Evolutionary conservation across 2,113 vertebrate genomes (phyloP).

Genomic region (Mystacornis crossleyi): DNA sequence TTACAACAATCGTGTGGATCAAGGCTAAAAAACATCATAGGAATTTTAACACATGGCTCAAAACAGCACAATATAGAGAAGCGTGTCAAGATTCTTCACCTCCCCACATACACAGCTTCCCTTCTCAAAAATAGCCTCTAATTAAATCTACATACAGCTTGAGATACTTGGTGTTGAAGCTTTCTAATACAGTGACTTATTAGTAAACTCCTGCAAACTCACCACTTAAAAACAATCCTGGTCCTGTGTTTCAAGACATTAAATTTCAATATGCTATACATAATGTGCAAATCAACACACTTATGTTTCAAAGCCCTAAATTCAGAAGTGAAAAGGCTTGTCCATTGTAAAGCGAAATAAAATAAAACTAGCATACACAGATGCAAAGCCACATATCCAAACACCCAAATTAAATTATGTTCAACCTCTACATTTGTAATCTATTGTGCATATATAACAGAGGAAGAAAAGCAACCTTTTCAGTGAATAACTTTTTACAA

Average conservation of each 20-base stretch:
- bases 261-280: background rate
- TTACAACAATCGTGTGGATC: background rate
- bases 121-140: background rate
- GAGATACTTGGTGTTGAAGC: background rate
- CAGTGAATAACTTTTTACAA: background rate
- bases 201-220: background rate
- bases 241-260: background rate
- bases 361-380: background rate
- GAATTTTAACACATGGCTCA: background rate
- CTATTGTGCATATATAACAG: background rate
- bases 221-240: background rate
- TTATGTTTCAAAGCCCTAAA: background rate
- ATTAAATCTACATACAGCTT: background rate
- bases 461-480: background rate
- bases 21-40: background rate
- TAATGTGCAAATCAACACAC: background rate
- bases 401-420: background rate
- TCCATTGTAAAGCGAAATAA: background rate
- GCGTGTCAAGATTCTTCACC: background rate
- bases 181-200: background rate
- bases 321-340: background rate
- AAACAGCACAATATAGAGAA: background rate
- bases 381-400: background rate
- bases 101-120: background rate
- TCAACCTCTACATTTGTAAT: background rate